These are phyloP conservation scores for Centruroides sculpturatus DNA, from an alignment of 1,140 invertebrate species.

Conservation along the genomic window DNA sequence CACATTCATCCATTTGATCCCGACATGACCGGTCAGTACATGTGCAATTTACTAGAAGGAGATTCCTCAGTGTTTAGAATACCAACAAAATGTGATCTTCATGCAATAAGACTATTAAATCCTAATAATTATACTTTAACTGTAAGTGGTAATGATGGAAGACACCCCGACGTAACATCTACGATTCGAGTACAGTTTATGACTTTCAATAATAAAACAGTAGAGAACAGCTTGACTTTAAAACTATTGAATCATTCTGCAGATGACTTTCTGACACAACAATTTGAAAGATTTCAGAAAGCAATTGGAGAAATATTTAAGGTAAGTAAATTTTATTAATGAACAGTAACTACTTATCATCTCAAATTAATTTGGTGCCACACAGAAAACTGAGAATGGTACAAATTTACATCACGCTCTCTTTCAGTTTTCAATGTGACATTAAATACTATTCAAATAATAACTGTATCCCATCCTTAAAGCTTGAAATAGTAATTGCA, in stretches of 20 bases:
- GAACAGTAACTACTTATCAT: no score
- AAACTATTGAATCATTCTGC: constrained; percentile 55
- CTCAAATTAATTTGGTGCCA: no score
- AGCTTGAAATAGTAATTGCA: no score
- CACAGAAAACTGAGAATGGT: no score
- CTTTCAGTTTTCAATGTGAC: no score
- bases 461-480: no score
- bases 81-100: constrained; percentile 58
- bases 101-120: constrained; percentile 27
- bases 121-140: constrained; percentile 42
- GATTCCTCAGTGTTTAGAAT: constrained; percentile 47
- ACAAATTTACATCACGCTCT: no score
- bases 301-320: constrained; percentile 39
- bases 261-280: constrained; percentile 51
- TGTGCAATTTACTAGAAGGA: constrained; percentile 51
- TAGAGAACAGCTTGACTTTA: constrained; percentile 66
- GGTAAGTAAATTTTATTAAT: constrained; percentile 4
- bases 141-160: constrained; percentile 75
- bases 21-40: constrained; percentile 72
- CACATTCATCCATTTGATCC: constrained; percentile 80
- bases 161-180: constrained; percentile 65
- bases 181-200: constrained; percentile 67
- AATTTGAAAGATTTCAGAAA: constrained; percentile 56
- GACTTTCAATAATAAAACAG: constrained; percentile 58
- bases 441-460: no score